A percentile compares a stretch with the other conserved stretches of the same genome.
phyloP scores from a whole-genome alignment of 2,888 invertebrate genomes.

The Mylabris sibirica region DNA sequence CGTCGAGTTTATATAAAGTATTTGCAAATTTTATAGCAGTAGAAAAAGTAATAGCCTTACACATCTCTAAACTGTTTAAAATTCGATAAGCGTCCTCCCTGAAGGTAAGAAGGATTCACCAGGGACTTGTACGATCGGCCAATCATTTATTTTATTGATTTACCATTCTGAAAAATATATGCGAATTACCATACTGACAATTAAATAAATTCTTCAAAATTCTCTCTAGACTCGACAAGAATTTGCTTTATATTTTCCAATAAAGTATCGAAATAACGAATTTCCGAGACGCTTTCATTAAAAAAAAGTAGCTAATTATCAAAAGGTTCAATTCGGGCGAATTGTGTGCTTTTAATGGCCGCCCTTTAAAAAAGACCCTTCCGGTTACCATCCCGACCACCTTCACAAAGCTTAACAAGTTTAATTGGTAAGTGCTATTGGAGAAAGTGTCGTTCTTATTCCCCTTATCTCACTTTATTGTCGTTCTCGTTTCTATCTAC shows the following conservation, averaged over 20 bases:
- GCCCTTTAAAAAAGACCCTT: constrained; percentile 11
- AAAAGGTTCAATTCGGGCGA: constrained; percentile 22
- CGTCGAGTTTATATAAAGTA: constrained; percentile 49
- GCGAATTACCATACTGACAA: background rate
- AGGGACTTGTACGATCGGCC: constrained; percentile 24
- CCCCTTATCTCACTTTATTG: background rate
- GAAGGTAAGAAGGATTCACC: constrained; percentile 28
- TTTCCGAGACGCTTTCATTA: background rate
- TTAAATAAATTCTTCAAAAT: background rate
- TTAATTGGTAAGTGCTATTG: constrained; percentile 29
- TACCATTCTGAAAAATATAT: constrained; percentile 23
- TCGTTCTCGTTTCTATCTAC: background rate
- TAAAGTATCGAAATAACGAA: background rate
- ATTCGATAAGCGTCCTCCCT: constrained; percentile 31
- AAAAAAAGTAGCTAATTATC: constrained; percentile 17
- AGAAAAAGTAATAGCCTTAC: constrained; percentile 45
- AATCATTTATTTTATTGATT: constrained; percentile 41
- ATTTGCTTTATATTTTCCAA: background rate
- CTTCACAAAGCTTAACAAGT: constrained; percentile 23
- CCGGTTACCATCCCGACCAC: background rate
- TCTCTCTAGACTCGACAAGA: background rate
- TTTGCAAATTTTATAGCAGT: constrained; percentile 50
- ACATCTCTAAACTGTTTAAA: constrained; percentile 39
- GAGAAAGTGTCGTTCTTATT: constrained; percentile 20
- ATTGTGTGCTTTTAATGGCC: constrained; percentile 22